Conservation (phyloP, 2,888 invertebrate genomes). For the Oscheius sp. region DNA sequence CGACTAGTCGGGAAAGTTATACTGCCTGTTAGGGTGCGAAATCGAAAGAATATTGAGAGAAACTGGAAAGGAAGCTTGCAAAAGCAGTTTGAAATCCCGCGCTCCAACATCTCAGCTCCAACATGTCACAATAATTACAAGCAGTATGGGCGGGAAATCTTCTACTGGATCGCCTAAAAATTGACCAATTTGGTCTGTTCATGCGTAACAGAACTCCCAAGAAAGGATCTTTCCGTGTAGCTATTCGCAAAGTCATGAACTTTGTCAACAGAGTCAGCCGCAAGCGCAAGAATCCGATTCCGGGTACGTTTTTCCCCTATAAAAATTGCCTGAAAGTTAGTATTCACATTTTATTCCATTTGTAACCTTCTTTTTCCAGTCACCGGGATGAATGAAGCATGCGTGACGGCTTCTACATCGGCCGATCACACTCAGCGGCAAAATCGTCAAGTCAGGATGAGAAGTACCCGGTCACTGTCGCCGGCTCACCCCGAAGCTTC, state of each 20-base stretch:
- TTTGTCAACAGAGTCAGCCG: slow-evolving; percentile 7
- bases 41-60: not conserved
- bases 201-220: too few species aligned
- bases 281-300: slow-evolving; percentile 1
- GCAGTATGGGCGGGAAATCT: too few species aligned
- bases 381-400: slow-evolving; percentile 50
- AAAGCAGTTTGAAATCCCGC: not conserved
- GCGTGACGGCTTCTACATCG: slow-evolving; percentile 45
- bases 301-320: not conserved
- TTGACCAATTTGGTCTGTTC: too few species aligned
- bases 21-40: not conserved
- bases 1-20: slow-evolving; percentile 27
- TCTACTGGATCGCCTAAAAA: too few species aligned
- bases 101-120: too few species aligned
- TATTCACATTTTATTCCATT: not conserved
- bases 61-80: not conserved
- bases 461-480: slow-evolving; percentile 45
- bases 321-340: not conserved
- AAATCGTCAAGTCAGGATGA: slow-evolving; percentile 33
- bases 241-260: not conserved
- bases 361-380: slow-evolving; percentile 42
- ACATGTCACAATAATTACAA: too few species aligned
- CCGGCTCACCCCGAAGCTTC: slow-evolving; percentile 54
- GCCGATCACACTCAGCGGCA: slow-evolving; percentile 19
- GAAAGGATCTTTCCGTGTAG: too few species aligned